Percentiles rank a stretch among this genome's conserved stretches.
These are phyloP conservation scores for Anthoscopus minutus DNA, from an alignment of 2,113 vertebrate genomes.

Conservation along the genomic window DNA sequence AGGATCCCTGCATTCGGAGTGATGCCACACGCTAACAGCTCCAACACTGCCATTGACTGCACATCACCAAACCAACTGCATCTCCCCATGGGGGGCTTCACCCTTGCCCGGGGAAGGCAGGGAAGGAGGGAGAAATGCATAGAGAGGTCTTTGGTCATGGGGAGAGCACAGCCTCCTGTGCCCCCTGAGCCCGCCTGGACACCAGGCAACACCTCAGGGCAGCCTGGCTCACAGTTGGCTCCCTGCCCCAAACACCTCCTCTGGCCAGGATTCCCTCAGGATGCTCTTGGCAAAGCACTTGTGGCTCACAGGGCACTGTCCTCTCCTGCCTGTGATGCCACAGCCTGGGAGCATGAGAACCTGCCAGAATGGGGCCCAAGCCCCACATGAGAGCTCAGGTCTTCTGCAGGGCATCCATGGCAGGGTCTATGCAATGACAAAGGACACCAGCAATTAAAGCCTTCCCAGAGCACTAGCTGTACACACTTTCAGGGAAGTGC, in stretches of 20 bases:
- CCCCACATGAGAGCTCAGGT: rapidly evolving
- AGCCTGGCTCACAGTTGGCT: background rate
- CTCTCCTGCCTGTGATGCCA: rapidly evolving
- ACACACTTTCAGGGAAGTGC: rapidly evolving
- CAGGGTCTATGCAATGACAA: background rate
- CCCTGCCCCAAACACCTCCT: background rate
- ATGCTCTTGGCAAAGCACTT: background rate
- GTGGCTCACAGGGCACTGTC: background rate
- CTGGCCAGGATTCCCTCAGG: background rate
- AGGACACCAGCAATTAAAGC: background rate
- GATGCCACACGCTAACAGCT: background rate
- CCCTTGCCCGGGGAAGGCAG: rapidly evolving
- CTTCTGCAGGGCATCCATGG: rapidly evolving
- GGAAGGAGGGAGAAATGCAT: conserved; percentile 28
- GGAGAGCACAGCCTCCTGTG: background rate
- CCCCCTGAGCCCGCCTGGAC: background rate
- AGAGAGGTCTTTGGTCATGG: conserved; percentile 58
- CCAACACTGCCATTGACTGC: background rate
- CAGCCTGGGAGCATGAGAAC: background rate
- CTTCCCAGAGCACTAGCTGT: background rate
- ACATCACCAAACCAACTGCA: background rate
- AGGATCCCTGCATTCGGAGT: background rate
- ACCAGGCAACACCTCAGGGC: background rate
- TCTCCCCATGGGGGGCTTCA: background rate
- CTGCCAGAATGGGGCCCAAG: background rate